phyloP scores from a whole-genome alignment of 64 coral and sea anemone genomes.

The Porites lutea region DNA sequence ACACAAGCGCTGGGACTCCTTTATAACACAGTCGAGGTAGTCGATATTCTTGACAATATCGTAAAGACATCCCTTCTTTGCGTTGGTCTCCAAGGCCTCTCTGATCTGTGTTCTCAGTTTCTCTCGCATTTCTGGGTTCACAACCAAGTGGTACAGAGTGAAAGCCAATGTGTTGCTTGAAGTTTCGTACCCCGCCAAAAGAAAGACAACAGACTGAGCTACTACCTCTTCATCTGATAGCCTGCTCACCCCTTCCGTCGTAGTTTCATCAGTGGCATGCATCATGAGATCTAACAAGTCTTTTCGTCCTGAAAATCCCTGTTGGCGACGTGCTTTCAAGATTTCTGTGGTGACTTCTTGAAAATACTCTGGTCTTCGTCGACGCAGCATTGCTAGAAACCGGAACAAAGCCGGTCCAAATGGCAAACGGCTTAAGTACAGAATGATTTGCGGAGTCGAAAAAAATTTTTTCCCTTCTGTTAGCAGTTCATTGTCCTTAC shows the following conservation, averaged over 20 bases:
- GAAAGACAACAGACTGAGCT: constrained; percentile 39
- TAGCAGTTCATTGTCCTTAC: too few species aligned
- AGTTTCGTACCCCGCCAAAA: constrained; percentile 44
- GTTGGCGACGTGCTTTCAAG: too few species aligned
- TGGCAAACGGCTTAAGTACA: too few species aligned
- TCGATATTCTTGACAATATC: constrained; percentile 39
- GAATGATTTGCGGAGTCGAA: too few species aligned
- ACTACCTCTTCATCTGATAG: constrained; percentile 23
- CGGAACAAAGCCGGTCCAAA: too few species aligned
- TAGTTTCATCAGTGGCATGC: neutral
- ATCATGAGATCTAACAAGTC: constrained; percentile 50
- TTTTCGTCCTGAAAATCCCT: neutral
- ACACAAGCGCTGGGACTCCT: constrained; percentile 50
- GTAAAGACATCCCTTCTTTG: neutral
- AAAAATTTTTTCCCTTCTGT: too few species aligned
- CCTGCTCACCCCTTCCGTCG: neutral
- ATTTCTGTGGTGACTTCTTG: too few species aligned
- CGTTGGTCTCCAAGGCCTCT: neutral
- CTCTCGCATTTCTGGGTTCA: constrained; percentile 45
- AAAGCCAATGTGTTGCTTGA: constrained; percentile 14
- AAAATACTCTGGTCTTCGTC: too few species aligned
- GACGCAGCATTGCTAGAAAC: too few species aligned
- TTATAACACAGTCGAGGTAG: constrained; percentile 66
- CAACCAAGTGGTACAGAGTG: constrained; percentile 15
- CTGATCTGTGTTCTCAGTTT: constrained; percentile 40